Conservation (phyloP, 2,797 vertebrate genomes). For the Bradypodion ventrale region DNA sequence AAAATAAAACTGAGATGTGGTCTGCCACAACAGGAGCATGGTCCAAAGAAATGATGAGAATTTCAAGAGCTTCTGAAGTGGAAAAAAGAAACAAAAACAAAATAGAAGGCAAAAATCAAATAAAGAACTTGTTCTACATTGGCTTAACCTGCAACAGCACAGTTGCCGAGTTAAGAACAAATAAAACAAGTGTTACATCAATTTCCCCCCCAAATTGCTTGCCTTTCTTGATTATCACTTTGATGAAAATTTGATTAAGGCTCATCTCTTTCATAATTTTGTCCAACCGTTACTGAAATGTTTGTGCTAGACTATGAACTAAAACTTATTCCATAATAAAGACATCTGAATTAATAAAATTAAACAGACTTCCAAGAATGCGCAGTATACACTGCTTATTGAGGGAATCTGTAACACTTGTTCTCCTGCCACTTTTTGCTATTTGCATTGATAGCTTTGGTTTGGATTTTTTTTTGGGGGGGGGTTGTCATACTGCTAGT, state of each 20-base stretch:
- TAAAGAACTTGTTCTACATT: neutral
- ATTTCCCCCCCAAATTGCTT: constrained; percentile 17
- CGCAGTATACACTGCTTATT: neutral
- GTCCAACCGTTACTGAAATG: neutral
- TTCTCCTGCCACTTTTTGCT: constrained; percentile 24
- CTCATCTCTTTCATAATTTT: constrained; percentile 3
- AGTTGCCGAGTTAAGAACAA: constrained; percentile 23
- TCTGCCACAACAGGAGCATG: constrained; percentile 46
- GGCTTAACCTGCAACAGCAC: neutral
- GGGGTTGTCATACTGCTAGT: too few relatives aligned
- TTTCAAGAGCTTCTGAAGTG: constrained; percentile 62
- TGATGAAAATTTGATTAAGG: constrained; percentile 29
- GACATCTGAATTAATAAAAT: constrained; percentile 28
- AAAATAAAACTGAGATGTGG: constrained; percentile 63
- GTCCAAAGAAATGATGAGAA: constrained; percentile 65
- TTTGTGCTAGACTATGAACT: constrained; percentile 6
- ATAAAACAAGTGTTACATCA: constrained; percentile 27
- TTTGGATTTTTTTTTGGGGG: constrained; percentile 23
- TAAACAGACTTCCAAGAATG: neutral
- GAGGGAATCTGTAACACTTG: neutral
- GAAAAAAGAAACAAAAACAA: constrained; percentile 30
- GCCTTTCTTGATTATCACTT: constrained; percentile 25
- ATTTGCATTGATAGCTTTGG: neutral
- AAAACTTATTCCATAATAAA: constrained; percentile 30
- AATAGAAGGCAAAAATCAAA: constrained; percentile 19